Evolutionary conservation across 2,113 vertebrate genomes (phyloP), one percentile per base, ranked within the genome.

Genomic region (Syngnathus scovelli): DNA sequence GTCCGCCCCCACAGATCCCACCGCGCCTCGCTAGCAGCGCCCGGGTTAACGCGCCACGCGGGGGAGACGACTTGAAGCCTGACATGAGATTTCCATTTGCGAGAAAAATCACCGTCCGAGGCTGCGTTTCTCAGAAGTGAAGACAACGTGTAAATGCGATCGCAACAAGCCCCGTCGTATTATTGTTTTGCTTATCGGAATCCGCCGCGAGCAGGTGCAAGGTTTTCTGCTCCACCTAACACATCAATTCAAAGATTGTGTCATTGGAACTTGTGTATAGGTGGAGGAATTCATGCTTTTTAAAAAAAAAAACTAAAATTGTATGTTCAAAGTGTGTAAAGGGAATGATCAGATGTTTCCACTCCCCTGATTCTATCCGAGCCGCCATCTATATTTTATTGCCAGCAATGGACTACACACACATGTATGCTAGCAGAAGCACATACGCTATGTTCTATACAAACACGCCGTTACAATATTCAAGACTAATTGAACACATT

Each of bases 361-460:
- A 77, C 74, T 77, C 72, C 37, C 49, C 67, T 83, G 83, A 76
- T 66, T 87, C 68, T 54, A 75, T 64, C 60, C 74, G 70, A 63
- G 73, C 77, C 62, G 68, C 37, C 83, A 82, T 86, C 54, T 68
- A 83, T 86, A 82, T 82, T 85, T 87, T 71, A 85, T 85, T 74
- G 69, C 41, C 44, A 60, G 63, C 76, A 79, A 80, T 77, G 38
- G 62, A 66, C 39, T 69, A 58, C 61, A 71, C 66, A 61, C 16
- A 64, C 59, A 59, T 9, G 0, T 7, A 56, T 21, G 21, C 43
- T n/a, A 61, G 73, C 49, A 38, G 64, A 69, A 8, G 49, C 64
- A 51, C 59, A 75, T 55, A 56, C 33, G 38, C 49, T 43, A 39
- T 66, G 39, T 70, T 68, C 27, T 68, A 23, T 19, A 27, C 61